phyloP scores from a whole-genome alignment of 2,888 invertebrate species.

The Epistrophe eligans region DNA sequence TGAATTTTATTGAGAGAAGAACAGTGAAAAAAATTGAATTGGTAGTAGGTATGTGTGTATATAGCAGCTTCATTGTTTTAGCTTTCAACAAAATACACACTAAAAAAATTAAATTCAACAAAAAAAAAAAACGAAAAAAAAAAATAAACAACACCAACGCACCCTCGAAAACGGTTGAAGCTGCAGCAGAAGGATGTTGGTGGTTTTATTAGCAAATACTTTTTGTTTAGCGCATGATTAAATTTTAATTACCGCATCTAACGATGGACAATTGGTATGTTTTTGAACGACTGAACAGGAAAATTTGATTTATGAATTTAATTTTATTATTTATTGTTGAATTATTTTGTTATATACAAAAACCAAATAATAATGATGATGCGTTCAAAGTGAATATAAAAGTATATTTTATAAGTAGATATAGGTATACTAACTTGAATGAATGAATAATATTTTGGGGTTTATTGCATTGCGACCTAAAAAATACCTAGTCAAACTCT shows the following conservation, averaged over 20 bases:
- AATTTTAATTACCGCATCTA: conserved; percentile 55
- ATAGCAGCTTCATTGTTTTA: conserved; percentile 7
- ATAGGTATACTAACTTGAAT: no score
- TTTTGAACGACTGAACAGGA: conserved; percentile 27
- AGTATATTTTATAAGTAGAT: no score
- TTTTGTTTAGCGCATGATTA: conserved; percentile 69
- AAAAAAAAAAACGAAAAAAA: neutral
- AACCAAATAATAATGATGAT: neutral
- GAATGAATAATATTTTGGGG: no score
- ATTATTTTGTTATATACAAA: conserved; percentile 12
- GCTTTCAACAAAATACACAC: conserved; percentile 7
- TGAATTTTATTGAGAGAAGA: conserved; percentile 28
- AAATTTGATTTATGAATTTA: conserved; percentile 49
- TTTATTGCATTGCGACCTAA: no score
- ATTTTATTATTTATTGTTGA: conserved; percentile 31
- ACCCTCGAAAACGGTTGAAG: neutral
- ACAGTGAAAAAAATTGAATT: neutral
- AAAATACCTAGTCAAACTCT: no score
- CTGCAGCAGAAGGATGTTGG: neutral
- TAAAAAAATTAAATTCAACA: neutral
- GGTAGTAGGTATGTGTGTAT: conserved; percentile 20
- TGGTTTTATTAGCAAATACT: conserved; percentile 59
- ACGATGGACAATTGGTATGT: conserved; percentile 41
- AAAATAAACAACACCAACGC: neutral
- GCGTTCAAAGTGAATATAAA: neutral